Evolutionary conservation across 2,888 invertebrate genomes (phyloP).

Genomic region (Patella caerulea): DNA sequence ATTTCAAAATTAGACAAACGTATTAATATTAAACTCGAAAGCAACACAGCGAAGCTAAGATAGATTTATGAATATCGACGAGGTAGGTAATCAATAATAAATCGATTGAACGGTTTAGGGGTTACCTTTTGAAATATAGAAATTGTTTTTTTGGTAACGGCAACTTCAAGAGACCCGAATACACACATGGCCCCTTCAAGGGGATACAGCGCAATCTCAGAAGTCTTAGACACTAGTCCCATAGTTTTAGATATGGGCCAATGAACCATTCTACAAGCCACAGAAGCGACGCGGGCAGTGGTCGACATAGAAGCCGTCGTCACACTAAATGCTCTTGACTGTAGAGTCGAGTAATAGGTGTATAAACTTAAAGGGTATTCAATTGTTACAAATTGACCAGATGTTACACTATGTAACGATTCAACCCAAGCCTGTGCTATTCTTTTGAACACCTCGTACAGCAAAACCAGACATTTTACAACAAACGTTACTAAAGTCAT

Average conservation of each 20-base stretch:
- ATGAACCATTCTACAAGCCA: not conserved
- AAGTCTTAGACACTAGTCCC: not conserved
- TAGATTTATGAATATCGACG: not conserved
- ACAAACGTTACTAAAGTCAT: too few relatives aligned
- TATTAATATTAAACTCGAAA: not conserved
- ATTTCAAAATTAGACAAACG: not conserved
- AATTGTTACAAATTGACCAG: too few relatives aligned
- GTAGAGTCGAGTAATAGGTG: too few relatives aligned
- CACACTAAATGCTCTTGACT: too few relatives aligned
- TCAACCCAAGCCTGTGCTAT: not conserved
- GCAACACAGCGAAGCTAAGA: not conserved
- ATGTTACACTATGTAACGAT: not conserved
- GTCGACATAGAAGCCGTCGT: not conserved
- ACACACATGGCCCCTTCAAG: not conserved
- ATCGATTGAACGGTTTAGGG: not conserved
- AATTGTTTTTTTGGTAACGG: not conserved
- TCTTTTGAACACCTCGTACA: too few relatives aligned
- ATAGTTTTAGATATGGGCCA: not conserved
- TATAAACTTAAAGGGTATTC: too few relatives aligned
- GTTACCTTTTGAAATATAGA: not conserved
- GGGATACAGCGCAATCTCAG: not conserved
- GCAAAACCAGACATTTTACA: too few relatives aligned
- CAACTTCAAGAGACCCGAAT: not conserved
- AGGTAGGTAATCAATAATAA: not conserved
- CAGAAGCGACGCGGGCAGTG: not conserved